Percentiles rank a stretch among this genome's conserved stretches.
These are phyloP conservation scores for Electrophaes corylata DNA, from an alignment of 2,888 invertebrate species.

Conservation along the genomic window DNA sequence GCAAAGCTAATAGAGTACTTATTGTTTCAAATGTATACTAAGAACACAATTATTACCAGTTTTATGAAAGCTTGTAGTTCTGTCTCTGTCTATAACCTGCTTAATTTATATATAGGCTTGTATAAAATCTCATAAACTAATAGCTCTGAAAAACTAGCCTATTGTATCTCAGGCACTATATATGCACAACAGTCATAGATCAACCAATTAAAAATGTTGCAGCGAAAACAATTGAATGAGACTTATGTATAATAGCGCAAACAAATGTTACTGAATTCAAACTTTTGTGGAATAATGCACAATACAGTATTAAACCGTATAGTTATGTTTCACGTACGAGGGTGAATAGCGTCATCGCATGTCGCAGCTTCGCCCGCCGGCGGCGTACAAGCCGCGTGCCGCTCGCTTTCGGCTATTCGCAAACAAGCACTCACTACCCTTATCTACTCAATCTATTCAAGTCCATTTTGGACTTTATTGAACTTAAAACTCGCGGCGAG, in stretches of 20 bases:
- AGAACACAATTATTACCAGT: too few species aligned
- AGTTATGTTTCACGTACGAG: conserved; percentile 34
- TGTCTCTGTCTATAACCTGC: too few species aligned
- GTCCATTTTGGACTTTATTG: conserved; percentile 24
- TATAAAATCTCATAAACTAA: too few species aligned
- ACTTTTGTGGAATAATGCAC: conserved; percentile 25
- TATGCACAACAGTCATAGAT: too few species aligned
- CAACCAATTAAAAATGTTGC: too few species aligned
- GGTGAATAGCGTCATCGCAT: conserved; percentile 36
- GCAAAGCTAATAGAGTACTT: too few species aligned
- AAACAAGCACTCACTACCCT: conserved; percentile 54
- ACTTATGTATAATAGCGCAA: not conserved
- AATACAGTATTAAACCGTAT: conserved; percentile 33
- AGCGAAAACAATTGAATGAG: too few species aligned
- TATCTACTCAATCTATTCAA: conserved; percentile 42
- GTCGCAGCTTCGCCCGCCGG: conserved; percentile 55
- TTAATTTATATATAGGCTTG: too few species aligned
- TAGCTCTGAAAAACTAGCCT: too few species aligned
- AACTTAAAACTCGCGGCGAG: conserved; percentile 1
- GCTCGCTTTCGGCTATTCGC: conserved; percentile 59
- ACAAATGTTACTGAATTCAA: conserved; percentile 12
- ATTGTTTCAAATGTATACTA: too few species aligned
- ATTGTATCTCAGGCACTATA: too few species aligned
- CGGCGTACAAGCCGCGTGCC: conserved; percentile 67
- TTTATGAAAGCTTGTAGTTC: too few species aligned